phyloP scores from a whole-genome alignment of 2,888 invertebrate species.

The Cotesia congregata region DNA sequence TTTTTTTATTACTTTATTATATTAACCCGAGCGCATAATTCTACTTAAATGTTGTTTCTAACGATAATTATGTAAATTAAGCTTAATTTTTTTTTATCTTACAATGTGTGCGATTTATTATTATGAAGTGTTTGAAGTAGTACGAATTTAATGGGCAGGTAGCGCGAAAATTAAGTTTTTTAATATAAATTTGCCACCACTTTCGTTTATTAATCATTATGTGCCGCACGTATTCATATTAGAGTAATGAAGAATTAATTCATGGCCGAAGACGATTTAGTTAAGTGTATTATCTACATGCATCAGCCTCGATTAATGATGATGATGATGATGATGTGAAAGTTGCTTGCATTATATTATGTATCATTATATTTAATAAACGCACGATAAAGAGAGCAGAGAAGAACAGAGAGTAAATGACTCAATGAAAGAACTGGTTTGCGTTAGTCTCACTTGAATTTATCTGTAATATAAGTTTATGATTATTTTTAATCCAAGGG shows the following conservation, averaged over 20 bases:
- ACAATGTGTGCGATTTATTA: too few relatives aligned
- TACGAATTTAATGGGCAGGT: neutral
- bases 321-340: neutral
- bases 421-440: slow-evolving; percentile 53
- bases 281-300: neutral
- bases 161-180: too few relatives aligned
- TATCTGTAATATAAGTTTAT: slow-evolving; percentile 21
- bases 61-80: too few relatives aligned
- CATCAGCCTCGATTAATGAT: slow-evolving; percentile 21
- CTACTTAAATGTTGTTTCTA: neutral
- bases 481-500: slow-evolving; percentile 24
- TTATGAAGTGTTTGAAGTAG: neutral
- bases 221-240: neutral
- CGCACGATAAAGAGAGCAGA: neutral
- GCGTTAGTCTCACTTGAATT: slow-evolving; percentile 47
- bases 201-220: neutral
- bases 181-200: too few relatives aligned
- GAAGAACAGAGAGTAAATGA: slow-evolving; percentile 40
- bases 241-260: neutral
- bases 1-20: neutral
- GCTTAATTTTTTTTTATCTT: too few relatives aligned
- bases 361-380: neutral
- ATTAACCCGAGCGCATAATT: neutral
- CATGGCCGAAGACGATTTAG: slow-evolving; percentile 9
- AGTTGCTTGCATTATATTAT: slow-evolving; percentile 3